These are phyloP conservation scores for Rhynchomys soricoides DNA, from an alignment of 2,113 vertebrate genomes.

Conservation along the genomic window DNA sequence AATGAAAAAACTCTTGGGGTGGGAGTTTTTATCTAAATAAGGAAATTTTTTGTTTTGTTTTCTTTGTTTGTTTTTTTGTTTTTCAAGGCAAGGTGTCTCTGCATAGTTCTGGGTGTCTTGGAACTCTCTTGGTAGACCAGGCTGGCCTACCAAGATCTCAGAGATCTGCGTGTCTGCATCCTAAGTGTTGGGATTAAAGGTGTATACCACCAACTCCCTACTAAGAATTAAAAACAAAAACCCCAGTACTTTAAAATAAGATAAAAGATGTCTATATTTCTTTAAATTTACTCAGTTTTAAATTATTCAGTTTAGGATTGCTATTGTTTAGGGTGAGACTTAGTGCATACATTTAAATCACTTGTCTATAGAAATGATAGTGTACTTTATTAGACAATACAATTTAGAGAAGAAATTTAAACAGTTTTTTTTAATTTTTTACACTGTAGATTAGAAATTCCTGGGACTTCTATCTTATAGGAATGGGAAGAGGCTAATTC, in stretches of 20 bases:
- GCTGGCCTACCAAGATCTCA: no score
- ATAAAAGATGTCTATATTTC: slow-evolving; percentile 1
- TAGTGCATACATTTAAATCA: slow-evolving; percentile 28
- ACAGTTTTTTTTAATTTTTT: not conserved
- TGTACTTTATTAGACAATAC: not conserved
- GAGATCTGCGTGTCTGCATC: not conserved
- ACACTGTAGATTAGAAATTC: not conserved
- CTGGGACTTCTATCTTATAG: not conserved
- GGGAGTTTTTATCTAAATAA: not conserved
- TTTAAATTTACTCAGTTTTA: slow-evolving; percentile 13
- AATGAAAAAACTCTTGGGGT: not conserved
- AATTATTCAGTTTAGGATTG: not conserved
- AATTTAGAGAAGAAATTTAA: slow-evolving; percentile 13
- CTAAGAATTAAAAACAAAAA: not conserved
- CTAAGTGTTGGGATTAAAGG: not conserved
- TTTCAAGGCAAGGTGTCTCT: not conserved
- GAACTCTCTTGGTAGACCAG: not conserved
- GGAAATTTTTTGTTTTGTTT: not conserved
- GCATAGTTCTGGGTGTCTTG: not conserved
- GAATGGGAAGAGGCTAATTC: not conserved
- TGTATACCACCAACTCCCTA: no score
- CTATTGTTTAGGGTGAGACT: not conserved
- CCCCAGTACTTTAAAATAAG: not conserved
- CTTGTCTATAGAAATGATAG: not conserved
- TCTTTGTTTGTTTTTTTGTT: not conserved